phyloP scores from a whole-genome alignment of 2,113 vertebrate genomes.

The Acinonyx jubatus region DNA sequence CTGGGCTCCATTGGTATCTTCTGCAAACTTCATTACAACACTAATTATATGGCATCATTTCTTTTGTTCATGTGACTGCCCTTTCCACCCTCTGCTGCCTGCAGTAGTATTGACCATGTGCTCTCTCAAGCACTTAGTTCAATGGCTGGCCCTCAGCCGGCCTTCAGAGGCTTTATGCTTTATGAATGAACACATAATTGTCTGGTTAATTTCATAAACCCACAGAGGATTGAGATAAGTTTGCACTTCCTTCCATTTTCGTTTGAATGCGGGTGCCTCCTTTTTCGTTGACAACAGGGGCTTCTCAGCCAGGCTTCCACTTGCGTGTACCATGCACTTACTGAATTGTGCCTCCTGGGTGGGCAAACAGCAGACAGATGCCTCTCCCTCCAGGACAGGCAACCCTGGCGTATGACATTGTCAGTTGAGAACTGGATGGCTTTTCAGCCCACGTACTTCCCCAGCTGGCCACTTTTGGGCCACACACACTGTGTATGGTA shows the following conservation, averaged over 20 bases:
- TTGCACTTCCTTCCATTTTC: neutral
- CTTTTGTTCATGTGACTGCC: neutral
- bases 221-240: neutral
- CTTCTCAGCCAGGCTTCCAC: neutral
- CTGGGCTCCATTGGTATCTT: neutral
- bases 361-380: neutral
- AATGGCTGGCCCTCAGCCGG: neutral
- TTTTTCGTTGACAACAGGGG: neutral
- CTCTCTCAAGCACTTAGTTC: neutral
- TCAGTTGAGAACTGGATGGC: rapidly evolving
- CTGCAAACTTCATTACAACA: neutral
- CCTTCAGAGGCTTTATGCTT: neutral
- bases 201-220: neutral
- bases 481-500: too few relatives aligned
- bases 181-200: neutral
- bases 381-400: neutral
- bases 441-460: neutral
- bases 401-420: rapidly evolving
- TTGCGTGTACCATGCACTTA: neutral
- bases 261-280: neutral
- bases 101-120: neutral
- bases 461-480: neutral
- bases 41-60: neutral
- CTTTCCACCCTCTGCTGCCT: neutral
- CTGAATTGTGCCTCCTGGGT: neutral